Evolutionary conservation across 2,113 vertebrate genomes (phyloP).

Genomic region (Silurus glanis): DNA sequence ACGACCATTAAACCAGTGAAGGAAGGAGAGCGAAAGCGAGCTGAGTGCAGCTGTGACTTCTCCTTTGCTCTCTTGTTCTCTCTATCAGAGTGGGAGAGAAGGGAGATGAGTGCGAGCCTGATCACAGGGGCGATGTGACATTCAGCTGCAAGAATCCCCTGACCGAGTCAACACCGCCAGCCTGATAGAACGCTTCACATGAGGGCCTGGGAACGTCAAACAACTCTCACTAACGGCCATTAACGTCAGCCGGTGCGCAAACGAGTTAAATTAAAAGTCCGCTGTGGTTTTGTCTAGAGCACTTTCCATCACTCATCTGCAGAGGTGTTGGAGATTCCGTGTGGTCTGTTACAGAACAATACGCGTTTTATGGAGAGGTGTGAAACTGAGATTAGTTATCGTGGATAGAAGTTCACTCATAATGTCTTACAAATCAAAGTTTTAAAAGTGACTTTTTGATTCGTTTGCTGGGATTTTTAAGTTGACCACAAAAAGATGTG

Average conservation of each 20-base stretch:
- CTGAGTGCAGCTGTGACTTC: constrained; percentile 39
- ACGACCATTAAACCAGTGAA: background rate
- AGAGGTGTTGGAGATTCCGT: constrained; percentile 14
- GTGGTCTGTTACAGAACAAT: constrained; percentile 32
- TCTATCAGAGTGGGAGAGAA: constrained; percentile 51
- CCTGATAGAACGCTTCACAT: constrained; percentile 37
- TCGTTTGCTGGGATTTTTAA: background rate
- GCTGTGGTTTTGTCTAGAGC: constrained; percentile 38
- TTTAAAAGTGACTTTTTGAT: background rate
- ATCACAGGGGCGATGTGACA: constrained; percentile 47
- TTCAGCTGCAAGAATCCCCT: constrained; percentile 43
- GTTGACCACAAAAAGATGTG: background rate
- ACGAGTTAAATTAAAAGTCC: constrained; percentile 28
- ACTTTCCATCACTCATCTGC: constrained; percentile 28
- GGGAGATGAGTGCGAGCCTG: constrained; percentile 20
- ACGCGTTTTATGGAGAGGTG: background rate
- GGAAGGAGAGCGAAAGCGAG: background rate
- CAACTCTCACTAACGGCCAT: constrained; percentile 39
- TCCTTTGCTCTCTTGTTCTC: constrained; percentile 5
- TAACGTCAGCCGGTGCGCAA: background rate
- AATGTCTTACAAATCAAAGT: background rate
- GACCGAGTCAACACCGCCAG: constrained; percentile 40
- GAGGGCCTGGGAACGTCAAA: constrained; percentile 32
- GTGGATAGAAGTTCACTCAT: background rate
- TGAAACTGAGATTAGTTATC: background rate